Percentiles rank a stretch among this genome's conserved stretches.
Evolutionary conservation across 2,797 vertebrate species (phyloP).

Genomic region (Chaetophractus vellerosus): DNA sequence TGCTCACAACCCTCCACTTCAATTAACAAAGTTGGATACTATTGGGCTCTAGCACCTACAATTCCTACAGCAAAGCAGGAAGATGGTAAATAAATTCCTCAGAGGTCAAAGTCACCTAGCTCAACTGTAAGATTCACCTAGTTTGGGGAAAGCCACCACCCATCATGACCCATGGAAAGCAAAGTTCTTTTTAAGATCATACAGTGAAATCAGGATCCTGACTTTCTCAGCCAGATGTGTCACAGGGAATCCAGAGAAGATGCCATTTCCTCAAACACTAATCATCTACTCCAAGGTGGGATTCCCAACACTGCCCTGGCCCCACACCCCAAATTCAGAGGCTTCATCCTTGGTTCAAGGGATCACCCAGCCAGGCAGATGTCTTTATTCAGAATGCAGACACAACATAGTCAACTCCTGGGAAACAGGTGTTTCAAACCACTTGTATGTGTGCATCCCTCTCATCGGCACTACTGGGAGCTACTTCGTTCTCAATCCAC

Average conservation of each 20-base stretch:
- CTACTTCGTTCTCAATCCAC: neutral
- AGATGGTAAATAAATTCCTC: neutral
- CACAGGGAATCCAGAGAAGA: neutral
- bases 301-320: neutral
- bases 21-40: constrained; percentile 8
- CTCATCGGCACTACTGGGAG: neutral
- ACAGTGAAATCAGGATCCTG: neutral
- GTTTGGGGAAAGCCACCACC: neutral
- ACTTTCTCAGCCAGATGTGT: neutral
- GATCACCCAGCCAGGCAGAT: neutral
- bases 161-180: neutral
- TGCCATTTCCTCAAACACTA: neutral
- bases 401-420: neutral
- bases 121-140: neutral
- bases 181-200: neutral
- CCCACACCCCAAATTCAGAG: neutral
- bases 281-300: neutral
- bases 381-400: neutral
- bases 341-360: neutral
- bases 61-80: neutral
- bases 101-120: neutral
- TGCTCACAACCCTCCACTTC: constrained; percentile 37
- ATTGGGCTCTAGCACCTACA: neutral
- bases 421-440: neutral
- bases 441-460: neutral